Percentiles rank a stretch among this genome's conserved stretches.
Evolutionary conservation across 2,888 invertebrate species (phyloP).

Genomic region (Panopea generosa): DNA sequence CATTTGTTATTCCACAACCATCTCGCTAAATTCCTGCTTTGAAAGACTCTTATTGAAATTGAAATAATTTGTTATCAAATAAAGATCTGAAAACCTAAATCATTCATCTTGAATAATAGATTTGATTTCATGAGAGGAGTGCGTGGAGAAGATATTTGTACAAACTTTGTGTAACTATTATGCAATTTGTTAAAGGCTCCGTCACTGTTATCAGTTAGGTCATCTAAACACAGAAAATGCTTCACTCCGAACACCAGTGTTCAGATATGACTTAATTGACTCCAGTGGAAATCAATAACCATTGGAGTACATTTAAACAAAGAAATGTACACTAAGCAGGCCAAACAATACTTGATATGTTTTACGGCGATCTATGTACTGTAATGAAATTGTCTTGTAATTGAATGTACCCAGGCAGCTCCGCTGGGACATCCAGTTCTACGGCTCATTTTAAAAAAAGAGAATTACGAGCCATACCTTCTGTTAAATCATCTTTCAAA

Average conservation of each 20-base stretch:
- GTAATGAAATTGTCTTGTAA: too few species aligned
- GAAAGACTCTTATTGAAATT: conserved; percentile 29
- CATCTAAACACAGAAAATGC: conserved; percentile 36
- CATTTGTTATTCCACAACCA: conserved; percentile 26
- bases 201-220: conserved; percentile 32
- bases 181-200: conserved; percentile 28
- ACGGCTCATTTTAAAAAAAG: too few species aligned
- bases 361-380: too few species aligned
- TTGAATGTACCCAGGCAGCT: too few species aligned
- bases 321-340: conserved; percentile 23
- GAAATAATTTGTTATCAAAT: conserved; percentile 45
- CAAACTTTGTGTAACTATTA: conserved; percentile 49
- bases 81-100: conserved; percentile 50
- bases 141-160: conserved; percentile 16
- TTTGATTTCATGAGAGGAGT: conserved; percentile 39
- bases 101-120: conserved; percentile 41
- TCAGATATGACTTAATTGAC: conserved; percentile 46
- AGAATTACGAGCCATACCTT: too few species aligned
- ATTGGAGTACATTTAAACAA: conserved; percentile 41
- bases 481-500: too few species aligned
- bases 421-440: too few species aligned
- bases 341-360: background rate
- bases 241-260: conserved; percentile 7
- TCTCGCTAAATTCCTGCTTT: conserved; percentile 11
- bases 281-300: conserved; percentile 35